Base-by-base conservation (phyloP, 2,888 invertebrate genomes). In the Dasypogon diadema region DNA sequence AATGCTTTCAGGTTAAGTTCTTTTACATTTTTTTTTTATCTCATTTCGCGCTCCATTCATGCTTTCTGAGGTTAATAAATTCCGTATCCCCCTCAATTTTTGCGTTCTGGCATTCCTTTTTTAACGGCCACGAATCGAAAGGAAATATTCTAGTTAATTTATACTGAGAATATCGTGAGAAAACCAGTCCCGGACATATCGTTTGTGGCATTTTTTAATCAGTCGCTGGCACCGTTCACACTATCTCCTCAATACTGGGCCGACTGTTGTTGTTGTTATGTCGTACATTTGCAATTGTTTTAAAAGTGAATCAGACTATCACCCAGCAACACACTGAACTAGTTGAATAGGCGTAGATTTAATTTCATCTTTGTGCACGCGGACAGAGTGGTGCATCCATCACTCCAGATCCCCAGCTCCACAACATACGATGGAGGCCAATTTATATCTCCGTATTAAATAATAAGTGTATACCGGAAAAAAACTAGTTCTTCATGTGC, bases 241-340 rank as follows among this genome's bases (percentile, higher is more conserved):
- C 65, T 21, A 42, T n/a, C n/a, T n/a, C n/a, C n/a, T n/a, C 30
- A 30, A 5, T 30, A 30, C 3, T 8, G 30, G 4, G 34, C 34
- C 18, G 63, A 18, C n/a, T n/a, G n/a, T n/a, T n/a, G n/a, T n/a
- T n/a, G n/a, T n/a, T n/a, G n/a, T n/a, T n/a, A n/a, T n/a, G n/a
- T n/a, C n/a, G n/a, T 14, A 12, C 65, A 46, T 21, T 46, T 24
- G 46, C 24, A 65, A 65, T 65, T 65, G 65, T 65, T n/a, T 63
- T 65, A 65, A 65, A 65, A 65, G 65, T 46, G 65, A 65, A 65
- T 65, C 65, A 65, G 65, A 46, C 65, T 65, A 65, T 65, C 65
- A 65, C 65, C 65, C 48, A 65, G 65, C 65, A 65, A 65, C 65
- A 65, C 24, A 65, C 46, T 65, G 65, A 65, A 46, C 65, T 48